Base-by-base conservation (phyloP, 64 coral and sea anemone genomes). In the Pocillopora verrucosa region DNA sequence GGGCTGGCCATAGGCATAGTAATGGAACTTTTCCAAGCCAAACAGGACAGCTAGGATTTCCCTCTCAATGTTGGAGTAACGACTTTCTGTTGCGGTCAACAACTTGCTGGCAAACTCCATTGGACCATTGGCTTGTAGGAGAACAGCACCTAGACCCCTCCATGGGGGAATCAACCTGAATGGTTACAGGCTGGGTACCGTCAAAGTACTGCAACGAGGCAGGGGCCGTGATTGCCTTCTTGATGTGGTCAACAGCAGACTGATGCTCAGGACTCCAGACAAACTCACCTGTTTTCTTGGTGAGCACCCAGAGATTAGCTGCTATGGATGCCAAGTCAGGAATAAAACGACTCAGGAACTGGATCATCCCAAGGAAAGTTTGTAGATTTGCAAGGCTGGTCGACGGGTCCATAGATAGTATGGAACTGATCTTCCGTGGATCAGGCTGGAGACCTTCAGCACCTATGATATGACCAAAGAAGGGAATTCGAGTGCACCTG, bases 11-110 rank as follows among this genome's bases (percentile, higher is more conserved):
- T 92, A 92, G 4, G 67, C 73, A 36, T 92, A 92, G 5, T 87
- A 85, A 41, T 92, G 90, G 68, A 92, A 86, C 77, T 92, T 87
- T n/a, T 92, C 72, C 51, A 76, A 56, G 19, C 90, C 82, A 69
- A 65, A 70, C n/a, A 92, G 59, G 17, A 92, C 70, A 14, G 58
- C 90, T 25, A 92, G 58, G 38, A 87, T 85, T 68, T 92, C 90
- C 16, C 73, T 75, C 72, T 86, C 74, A 17, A 91, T 91, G n/a
- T 91, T 84, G 0, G 81, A 84, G 58, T 92, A 86, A 16, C 20
- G 60, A 7, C 26, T 45, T 35, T 92, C 81, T 16, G 81, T 85
- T 59, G 65, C 76, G 17, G 82, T 79, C 56, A 91, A 62, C 16
- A 85, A 45, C 77, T 85, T 91, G 59, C 80, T 85, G 2, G 24